Base-by-base conservation (phyloP, 2,888 invertebrate species). In the Hipparchia semele region DNA sequence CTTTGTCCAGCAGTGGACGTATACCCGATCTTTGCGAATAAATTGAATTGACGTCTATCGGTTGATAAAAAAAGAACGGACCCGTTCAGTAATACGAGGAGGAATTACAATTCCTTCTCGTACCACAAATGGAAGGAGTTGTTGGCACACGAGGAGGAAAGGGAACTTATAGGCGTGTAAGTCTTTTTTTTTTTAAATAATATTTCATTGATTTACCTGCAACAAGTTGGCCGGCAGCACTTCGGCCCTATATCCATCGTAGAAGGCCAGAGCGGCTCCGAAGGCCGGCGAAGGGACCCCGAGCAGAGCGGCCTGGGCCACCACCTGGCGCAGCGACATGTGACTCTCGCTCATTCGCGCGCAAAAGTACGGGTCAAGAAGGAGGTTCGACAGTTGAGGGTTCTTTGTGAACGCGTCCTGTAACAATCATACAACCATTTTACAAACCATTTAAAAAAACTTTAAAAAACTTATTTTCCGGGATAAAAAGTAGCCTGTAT, bases 221-320 rank as follows among this genome's bases (percentile, higher is more conserved):
- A 99, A 94, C 73, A 99, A 94, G 90, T 99, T 99, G 6, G 99
- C 99, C 0, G 99, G 99, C 67, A 99, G 94, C 70, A 96, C 94
- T 59, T 95, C 96, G 1, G 97, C 95, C 71, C 99, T 95, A 89
- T 98, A 99, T 0, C 99, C 99, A 90, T 99, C 99, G 87, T 98
- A 99, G 94, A 99, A 99, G 13, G 99, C 97, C 53, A 99, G 94
- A 0, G 99, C 99, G 0, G 99, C 96, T 70, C 97, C 97, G 83
- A 99, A 95, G 0, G 98, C 98, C 0, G 99, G 99, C 12, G 97
- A 97, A 0, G 99, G 99, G 70, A 99, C 97, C n/a, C 99, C 99
- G 80, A 96, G 94, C 13, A 96, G 90, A 62, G 95, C 95, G 6
- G 96, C 89, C 92, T 96, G 83, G 88, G 95, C 93, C 1, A 99